Base-by-base conservation (phyloP, 2,888 invertebrate genomes). In the Hypolimnas misippus region DNA sequence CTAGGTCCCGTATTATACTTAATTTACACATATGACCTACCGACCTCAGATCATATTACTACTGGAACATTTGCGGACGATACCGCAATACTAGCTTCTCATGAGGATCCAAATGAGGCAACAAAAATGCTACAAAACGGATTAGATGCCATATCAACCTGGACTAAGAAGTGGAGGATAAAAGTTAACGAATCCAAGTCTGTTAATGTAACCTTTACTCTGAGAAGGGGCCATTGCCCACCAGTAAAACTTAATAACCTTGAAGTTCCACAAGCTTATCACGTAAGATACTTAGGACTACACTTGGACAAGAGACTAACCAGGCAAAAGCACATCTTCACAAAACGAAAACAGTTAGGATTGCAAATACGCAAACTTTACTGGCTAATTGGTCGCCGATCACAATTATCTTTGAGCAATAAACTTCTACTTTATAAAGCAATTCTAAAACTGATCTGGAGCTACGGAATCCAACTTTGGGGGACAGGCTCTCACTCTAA, bases 331-430 rank as follows among this genome's bases (percentile, higher is more conserved):
- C 57, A 57, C 19, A 49, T 57, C 16, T 42, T 35, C 7, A 19
- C 14, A 25, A 57, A 63, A 50, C 31, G 40, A 17, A 51, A 57
- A n/a, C 46, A 57, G 17, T n/a, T 57, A 2, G 38, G 42, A 2
- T 14, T 44, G 5, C 31, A 55, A 55, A 19, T 50, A 57, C 54
- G 52, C 12, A 56, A 21, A 53, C 62, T n/a, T n/a, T 60, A 62
- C 25, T 68, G 63, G 66, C 44, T 68, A 42, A 55, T 67, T 10
- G 64, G 61, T 44, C 57, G 66, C 21, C 67, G 64, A 17, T 64
- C 57, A n/a, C 61, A 53, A 56, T 21, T 59, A 8, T 60, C 63
- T 8, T n/a, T 68, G 1, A 61, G 63, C 19, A 63, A 61, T 55
- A 63, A 66, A 33, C 31, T 66, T 1, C 50, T 66, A 1, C 38